Evolutionary conservation across 2,113 vertebrate species (phyloP).

Genomic region (Gymnogyps californianus): DNA sequence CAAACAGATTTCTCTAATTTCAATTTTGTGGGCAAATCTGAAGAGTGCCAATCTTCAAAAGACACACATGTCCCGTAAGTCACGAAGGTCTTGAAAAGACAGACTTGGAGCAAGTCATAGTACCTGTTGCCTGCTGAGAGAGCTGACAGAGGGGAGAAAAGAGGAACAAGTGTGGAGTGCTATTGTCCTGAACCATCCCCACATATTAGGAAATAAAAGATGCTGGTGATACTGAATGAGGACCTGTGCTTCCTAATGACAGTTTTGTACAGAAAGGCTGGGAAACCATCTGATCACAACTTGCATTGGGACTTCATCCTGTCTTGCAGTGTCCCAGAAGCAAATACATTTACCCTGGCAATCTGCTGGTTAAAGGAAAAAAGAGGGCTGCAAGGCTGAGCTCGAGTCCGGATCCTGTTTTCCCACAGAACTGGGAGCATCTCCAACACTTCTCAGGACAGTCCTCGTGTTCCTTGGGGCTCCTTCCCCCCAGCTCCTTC

Average conservation of each 20-base stretch:
- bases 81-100: background rate
- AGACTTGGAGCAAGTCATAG: background rate
- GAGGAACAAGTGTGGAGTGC: background rate
- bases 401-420: background rate
- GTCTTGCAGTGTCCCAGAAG: background rate
- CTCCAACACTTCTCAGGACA: background rate
- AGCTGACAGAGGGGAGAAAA: background rate
- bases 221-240: background rate
- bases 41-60: background rate
- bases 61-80: accelerated
- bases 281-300: background rate
- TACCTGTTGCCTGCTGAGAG: background rate
- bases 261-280: background rate
- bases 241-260: background rate
- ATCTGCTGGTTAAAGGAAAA: background rate
- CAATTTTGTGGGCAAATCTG: background rate
- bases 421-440: background rate
- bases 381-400: background rate
- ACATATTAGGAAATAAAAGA: background rate
- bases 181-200: background rate
- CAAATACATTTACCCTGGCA: background rate
- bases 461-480: background rate
- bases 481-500: background rate
- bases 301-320: background rate
- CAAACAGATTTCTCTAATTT: background rate